Evolutionary conservation across 2,888 invertebrate genomes (phyloP).

Genomic region (Gonocerus acuteangulatus): DNA sequence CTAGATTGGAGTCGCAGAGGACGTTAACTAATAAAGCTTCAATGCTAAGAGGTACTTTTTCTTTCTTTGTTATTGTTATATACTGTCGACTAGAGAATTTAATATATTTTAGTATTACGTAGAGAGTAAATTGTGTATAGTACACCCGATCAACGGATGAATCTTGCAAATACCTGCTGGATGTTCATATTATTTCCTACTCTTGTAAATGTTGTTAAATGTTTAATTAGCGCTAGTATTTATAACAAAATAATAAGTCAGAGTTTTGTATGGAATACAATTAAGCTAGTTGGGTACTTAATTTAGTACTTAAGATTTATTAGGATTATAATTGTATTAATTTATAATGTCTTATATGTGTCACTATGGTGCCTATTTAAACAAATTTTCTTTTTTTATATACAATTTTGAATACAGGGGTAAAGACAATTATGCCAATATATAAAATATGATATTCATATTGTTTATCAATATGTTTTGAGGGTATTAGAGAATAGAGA

Average conservation of each 20-base stretch:
- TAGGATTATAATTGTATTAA: too few relatives aligned
- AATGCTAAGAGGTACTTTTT: too few relatives aligned
- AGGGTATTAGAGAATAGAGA: constrained; percentile 6
- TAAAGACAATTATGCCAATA: too few relatives aligned
- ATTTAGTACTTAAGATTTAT: constrained; percentile 6
- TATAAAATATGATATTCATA: constrained; percentile 23
- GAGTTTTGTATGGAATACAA: constrained; percentile 5
- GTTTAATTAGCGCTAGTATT: constrained; percentile 10
- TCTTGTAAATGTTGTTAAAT: constrained; percentile 14
- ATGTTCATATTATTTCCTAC: not conserved
- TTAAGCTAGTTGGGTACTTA: constrained; percentile 10
- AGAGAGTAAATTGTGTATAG: too few relatives aligned
- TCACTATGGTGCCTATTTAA: constrained; percentile 20
- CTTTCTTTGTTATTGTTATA: too few relatives aligned
- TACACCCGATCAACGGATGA: too few relatives aligned
- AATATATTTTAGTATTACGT: constrained; percentile 14
- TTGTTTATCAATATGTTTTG: not conserved
- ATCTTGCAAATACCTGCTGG: too few relatives aligned
- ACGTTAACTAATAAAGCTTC: too few relatives aligned
- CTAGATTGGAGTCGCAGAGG: too few relatives aligned
- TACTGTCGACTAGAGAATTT: not conserved
- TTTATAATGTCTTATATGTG: constrained; percentile 1
- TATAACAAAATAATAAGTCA: not conserved
- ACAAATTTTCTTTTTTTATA: too few relatives aligned
- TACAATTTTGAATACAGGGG: too few relatives aligned